Percentiles rank a stretch among this genome's conserved stretches.
phyloP scores from a whole-genome alignment of 2,797 vertebrate species.

The Lepus townsendii region DNA sequence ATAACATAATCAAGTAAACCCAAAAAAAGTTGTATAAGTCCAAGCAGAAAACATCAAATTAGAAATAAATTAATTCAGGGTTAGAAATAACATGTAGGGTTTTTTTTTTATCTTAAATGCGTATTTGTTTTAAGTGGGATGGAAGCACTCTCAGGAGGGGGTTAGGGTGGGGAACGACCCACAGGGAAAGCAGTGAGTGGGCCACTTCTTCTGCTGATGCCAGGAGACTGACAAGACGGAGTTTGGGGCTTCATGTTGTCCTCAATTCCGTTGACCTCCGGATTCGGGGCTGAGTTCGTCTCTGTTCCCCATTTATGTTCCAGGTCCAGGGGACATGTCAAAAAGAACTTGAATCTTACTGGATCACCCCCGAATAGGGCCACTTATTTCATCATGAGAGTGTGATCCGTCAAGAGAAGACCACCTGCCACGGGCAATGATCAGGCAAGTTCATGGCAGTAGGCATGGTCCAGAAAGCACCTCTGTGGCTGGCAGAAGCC shows the following conservation, averaged over 20 bases:
- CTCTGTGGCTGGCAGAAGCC: conserved; percentile 66
- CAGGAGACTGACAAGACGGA: background rate
- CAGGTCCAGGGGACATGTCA: background rate
- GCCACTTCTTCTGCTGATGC: background rate
- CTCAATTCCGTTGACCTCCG: background rate
- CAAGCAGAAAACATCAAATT: background rate
- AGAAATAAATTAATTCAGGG: conserved; percentile 4
- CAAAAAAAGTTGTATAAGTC: background rate
- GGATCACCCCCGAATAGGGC: background rate
- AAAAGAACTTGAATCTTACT: background rate
- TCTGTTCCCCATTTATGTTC: background rate
- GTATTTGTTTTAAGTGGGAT: background rate
- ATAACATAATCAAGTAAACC: conserved; percentile 1
- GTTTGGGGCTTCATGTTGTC: no score
- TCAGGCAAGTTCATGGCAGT: background rate
- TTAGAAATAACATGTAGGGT: background rate
- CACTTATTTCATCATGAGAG: background rate
- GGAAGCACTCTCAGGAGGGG: background rate
- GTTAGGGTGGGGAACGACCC: background rate
- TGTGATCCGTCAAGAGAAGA: background rate
- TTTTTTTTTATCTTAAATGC: background rate
- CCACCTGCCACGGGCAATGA: background rate
- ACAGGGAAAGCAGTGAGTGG: background rate
- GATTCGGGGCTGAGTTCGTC: background rate
- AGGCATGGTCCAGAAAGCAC: conserved; percentile 47